Evolutionary conservation across 2,888 invertebrate species (phyloP), one percentile per base, ranked within the genome.

Genomic region (Morpho achilles): DNA sequence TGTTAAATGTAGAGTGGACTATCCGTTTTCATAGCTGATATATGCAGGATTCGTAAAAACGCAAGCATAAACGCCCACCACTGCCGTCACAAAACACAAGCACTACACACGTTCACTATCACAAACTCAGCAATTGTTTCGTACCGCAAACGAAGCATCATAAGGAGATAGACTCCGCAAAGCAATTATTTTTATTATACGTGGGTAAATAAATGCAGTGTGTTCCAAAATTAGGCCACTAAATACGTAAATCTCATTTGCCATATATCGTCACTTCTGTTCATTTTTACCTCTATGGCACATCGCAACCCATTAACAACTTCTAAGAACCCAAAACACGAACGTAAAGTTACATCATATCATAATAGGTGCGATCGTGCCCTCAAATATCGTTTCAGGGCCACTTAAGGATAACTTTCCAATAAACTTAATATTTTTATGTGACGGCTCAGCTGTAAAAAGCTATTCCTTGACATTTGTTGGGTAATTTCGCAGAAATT

Each of bases 401-500:
- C 67, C 65, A 71, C 73, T 84, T 76, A 75, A 77, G 69, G 72
- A 70, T 73, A 78, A 80, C 73, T 77, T 76, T 77, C 79, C 69
- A 75, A 86, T 86, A 86, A 87, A 86, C 68, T 82, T 79, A 79
- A 80, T 81, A 79, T 77, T 77, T 87, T 87, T 87, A 87, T 82
- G 82, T 67, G 82, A 75, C 76, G 70, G 67, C 58, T 61, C 49
- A 69, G 76, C 66, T 72, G 73, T 84, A 76, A 85, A 80, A 81
- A 73, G 70, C 71, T 73, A 65, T 68, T 68, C 67, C 71, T 67
- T 74, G 79, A 77, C 79, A 62, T 77, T 78, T 76, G 75, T 76
- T 75, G 68, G 72, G 65, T 67, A 70, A 74, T 80, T 79, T 72
- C 71, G 68, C 67, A 66, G 75, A 77, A 78, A 72, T 78, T 77